Evolutionary conservation across 2,113 vertebrate species (phyloP).

Genomic region (Dicerorhinus sumatrensis): DNA sequence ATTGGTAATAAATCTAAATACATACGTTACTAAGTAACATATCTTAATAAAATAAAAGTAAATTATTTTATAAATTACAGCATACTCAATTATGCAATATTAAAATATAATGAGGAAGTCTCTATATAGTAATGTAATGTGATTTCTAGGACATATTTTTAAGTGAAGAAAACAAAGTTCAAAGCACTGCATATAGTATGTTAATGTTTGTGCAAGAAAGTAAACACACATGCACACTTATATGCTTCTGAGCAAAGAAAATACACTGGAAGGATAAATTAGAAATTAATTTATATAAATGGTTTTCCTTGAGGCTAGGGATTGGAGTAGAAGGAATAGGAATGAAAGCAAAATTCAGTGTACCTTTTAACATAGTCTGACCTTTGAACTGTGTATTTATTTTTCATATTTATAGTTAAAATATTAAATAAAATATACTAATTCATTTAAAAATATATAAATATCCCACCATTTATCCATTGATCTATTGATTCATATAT

Average conservation of each 20-base stretch:
- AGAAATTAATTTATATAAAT: not conserved
- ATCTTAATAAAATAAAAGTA: not conserved
- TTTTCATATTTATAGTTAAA: not conserved
- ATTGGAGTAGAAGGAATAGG: not conserved
- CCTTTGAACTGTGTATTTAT: not conserved
- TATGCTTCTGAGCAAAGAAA: not conserved
- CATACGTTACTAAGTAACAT: not conserved
- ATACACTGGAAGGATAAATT: not conserved
- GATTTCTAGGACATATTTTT: not conserved
- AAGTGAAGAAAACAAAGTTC: not conserved
- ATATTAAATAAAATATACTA: not conserved
- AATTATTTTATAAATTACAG: not conserved
- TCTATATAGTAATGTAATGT: not conserved
- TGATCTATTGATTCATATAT: not conserved
- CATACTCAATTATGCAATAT: not conserved
- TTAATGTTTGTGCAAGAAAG: not conserved
- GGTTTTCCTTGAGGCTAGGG: not conserved
- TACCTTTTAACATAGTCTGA: not conserved
- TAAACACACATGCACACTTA: not conserved
- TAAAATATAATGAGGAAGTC: not conserved
- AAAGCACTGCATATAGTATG: not conserved
- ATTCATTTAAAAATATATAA: not conserved
- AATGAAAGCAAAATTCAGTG: not conserved
- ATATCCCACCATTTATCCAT: not conserved
- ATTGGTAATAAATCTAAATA: not conserved